Evolutionary conservation across 2,888 invertebrate species (phyloP).

Genomic region (Physocephala rufipes): DNA sequence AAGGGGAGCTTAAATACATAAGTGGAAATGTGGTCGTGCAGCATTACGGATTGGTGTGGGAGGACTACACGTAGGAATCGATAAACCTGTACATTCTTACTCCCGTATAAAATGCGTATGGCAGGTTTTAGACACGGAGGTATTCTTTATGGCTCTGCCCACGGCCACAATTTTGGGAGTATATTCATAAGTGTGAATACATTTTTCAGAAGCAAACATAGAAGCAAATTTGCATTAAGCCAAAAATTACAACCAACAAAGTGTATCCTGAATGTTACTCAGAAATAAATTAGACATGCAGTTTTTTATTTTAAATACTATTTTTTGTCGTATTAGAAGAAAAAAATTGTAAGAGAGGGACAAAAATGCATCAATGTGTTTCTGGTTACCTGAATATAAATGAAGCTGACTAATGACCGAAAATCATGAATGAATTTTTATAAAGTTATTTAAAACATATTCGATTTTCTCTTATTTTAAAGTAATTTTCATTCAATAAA

Average conservation of each 20-base stretch:
- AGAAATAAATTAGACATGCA: too few species aligned
- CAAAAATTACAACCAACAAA: background rate
- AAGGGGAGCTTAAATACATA: background rate
- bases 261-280: too few species aligned
- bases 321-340: too few species aligned
- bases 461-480: too few species aligned
- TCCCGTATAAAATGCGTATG: background rate
- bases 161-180: background rate
- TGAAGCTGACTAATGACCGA: too few species aligned
- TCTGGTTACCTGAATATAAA: too few species aligned
- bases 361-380: too few species aligned
- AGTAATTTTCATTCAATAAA: background rate
- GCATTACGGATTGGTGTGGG: background rate
- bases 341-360: too few species aligned
- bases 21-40: background rate
- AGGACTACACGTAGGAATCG: background rate
- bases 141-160: background rate
- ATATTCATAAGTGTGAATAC: constrained; percentile 6
- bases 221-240: background rate
- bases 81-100: background rate
- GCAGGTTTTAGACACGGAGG: background rate
- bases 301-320: too few species aligned
- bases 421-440: too few species aligned
- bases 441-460: too few species aligned
- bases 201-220: constrained; percentile 2